Evolutionary conservation across 92 coral and sea anemone genomes (phyloP).

Genomic region (Epizoanthus scotinus): DNA sequence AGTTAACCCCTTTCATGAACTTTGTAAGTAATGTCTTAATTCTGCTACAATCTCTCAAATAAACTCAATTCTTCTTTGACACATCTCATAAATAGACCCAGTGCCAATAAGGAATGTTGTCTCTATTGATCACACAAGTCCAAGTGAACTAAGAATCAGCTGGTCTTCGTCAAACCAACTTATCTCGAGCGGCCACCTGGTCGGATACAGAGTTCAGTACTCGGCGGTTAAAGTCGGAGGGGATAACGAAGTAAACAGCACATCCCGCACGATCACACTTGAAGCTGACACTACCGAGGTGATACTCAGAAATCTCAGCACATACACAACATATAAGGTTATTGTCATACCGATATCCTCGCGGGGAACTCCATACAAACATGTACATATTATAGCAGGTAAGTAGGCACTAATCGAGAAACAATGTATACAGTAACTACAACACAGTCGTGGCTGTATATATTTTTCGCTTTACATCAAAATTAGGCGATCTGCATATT

Average conservation of each 20-base stretch:
- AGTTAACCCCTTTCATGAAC: too few species aligned
- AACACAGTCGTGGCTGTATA: too few species aligned
- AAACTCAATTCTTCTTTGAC: too few species aligned
- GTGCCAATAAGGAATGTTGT: slow-evolving; percentile 2
- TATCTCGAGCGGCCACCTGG: slow-evolving; percentile 26
- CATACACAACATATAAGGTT: slow-evolving; percentile 53
- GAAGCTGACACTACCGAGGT: slow-evolving; percentile 46
- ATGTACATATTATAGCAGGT: slow-evolving; percentile 43
- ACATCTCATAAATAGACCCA: neutral
- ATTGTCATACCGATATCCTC: slow-evolving; percentile 47
- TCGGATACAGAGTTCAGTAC: slow-evolving; percentile 60
- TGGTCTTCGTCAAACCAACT: slow-evolving; percentile 8
- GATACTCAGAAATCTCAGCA: slow-evolving; percentile 38
- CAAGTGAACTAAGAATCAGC: neutral
- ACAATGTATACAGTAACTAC: too few species aligned
- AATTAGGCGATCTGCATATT: too few species aligned
- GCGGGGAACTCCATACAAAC: slow-evolving; percentile 22
- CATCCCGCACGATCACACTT: slow-evolving; percentile 34
- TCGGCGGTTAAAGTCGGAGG: slow-evolving; percentile 31
- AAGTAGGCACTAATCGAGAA: slow-evolving; percentile 2
- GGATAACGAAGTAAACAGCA: slow-evolving; percentile 38
- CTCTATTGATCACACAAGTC: neutral
- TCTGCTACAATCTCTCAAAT: too few species aligned
- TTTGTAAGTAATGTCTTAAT: too few species aligned
- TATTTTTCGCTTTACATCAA: too few species aligned